Conservation (phyloP, 2,888 invertebrate genomes). For the Microctonus aethiopoides region DNA sequence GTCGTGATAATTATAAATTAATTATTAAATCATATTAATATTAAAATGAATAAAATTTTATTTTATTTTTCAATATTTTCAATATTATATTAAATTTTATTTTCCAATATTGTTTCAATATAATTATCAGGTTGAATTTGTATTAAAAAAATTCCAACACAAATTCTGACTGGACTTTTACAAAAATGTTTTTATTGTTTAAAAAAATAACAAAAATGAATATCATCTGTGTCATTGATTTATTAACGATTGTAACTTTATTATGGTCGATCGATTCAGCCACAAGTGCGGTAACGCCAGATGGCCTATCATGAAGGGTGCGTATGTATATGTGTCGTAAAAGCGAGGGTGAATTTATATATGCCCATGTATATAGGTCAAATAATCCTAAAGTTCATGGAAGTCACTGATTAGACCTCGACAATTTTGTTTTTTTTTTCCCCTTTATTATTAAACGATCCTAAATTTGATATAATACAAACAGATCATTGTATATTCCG, state of each 20-base stretch:
- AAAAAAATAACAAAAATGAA: conserved; percentile 14
- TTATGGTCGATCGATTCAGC: conserved; percentile 28
- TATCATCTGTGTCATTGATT: conserved; percentile 35
- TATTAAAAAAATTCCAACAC: no score
- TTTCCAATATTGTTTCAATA: no score
- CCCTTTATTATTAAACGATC: not conserved
- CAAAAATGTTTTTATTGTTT: no score
- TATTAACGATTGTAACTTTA: conserved; percentile 28
- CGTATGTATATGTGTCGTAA: not conserved
- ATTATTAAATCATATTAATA: no score
- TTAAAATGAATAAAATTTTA: no score
- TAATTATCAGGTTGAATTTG: no score
- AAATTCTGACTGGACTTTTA: no score
- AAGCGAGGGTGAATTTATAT: not conserved
- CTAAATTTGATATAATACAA: not conserved
- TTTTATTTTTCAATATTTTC: no score
- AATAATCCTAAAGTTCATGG: not conserved
- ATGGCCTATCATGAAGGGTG: conserved; percentile 20
- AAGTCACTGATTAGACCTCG: not conserved
- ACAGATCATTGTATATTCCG: not conserved
- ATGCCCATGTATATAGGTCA: not conserved
- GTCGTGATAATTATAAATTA: no score
- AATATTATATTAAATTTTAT: no score
- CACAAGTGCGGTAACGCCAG: conserved; percentile 33
- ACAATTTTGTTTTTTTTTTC: no score